A percentile compares a stretch with the other conserved stretches of the same genome.
Conservation (phyloP, 2,888 invertebrate species). For the Amaurobius ferox region DNA sequence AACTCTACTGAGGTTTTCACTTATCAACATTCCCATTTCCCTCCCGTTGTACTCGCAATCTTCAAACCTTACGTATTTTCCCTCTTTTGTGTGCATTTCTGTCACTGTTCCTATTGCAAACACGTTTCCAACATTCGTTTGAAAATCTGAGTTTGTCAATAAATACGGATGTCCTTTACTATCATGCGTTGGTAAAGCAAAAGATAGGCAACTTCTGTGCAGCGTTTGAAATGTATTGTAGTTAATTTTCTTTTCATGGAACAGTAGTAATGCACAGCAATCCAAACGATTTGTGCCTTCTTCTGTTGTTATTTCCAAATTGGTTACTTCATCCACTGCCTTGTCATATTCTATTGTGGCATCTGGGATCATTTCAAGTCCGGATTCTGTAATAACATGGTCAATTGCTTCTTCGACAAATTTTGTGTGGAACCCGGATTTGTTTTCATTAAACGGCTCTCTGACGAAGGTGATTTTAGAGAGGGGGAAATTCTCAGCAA, state of each 20-base stretch:
- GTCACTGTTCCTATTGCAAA: slow-evolving; percentile 50
- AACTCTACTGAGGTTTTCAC: slow-evolving; percentile 23
- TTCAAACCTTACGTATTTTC: slow-evolving; percentile 15
- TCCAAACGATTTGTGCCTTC: slow-evolving; percentile 21
- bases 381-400: background rate
- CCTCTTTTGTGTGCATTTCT: slow-evolving; percentile 17
- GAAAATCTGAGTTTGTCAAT: slow-evolving; percentile 36
- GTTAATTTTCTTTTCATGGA: slow-evolving; percentile 24
- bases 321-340: background rate
- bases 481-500: slow-evolving; percentile 27
- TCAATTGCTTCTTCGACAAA: slow-evolving; percentile 10
- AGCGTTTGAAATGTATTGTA: slow-evolving; percentile 23
- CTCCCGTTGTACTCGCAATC: slow-evolving; percentile 32
- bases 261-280: slow-evolving; percentile 27
- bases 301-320: slow-evolving; percentile 18
- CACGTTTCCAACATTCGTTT: slow-evolving; percentile 33
- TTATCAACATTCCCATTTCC: slow-evolving; percentile 37
- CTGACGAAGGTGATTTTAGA: slow-evolving; percentile 35
- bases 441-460: background rate
- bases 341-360: slow-evolving; percentile 27
- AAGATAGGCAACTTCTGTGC: slow-evolving; percentile 29
- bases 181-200: slow-evolving; percentile 18
- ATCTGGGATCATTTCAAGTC: slow-evolving; percentile 11
- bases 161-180: slow-evolving; percentile 46
- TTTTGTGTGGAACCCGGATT: background rate